phyloP scores from a whole-genome alignment of 1,140 invertebrate genomes.

The Danaus melanippus region DNA sequence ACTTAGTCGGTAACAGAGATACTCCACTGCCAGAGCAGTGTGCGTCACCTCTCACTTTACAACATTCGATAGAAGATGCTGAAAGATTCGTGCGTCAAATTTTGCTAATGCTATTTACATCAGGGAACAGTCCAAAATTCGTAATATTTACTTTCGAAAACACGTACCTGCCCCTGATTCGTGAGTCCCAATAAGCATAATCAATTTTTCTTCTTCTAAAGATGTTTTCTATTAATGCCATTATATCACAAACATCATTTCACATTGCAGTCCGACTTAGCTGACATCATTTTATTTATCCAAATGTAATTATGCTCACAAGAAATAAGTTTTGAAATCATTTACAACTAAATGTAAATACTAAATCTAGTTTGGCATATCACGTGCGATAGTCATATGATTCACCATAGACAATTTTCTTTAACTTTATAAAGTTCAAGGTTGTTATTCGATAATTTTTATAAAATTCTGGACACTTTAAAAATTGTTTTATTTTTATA shows the following conservation, averaged over 20 bases:
- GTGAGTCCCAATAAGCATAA: slow-evolving; percentile 48
- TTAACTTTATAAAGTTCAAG: slow-evolving; percentile 45
- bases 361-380: slow-evolving; percentile 37
- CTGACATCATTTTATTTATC: slow-evolving; percentile 33
- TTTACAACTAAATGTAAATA: slow-evolving; percentile 39
- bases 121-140: slow-evolving; percentile 41
- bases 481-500: neutral
- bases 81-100: slow-evolving; percentile 38
- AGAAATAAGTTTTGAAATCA: slow-evolving; percentile 23
- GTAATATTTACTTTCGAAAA: slow-evolving; percentile 21
- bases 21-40: slow-evolving; percentile 31
- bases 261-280: slow-evolving; percentile 28
- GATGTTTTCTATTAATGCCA: slow-evolving; percentile 65
- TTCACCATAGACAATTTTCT: slow-evolving; percentile 47
- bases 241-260: slow-evolving; percentile 47
- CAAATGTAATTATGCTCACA: slow-evolving; percentile 17
- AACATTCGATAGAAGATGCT: slow-evolving; percentile 11
- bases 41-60: slow-evolving; percentile 37
- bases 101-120: slow-evolving; percentile 27
- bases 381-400: slow-evolving; percentile 66
- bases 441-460: slow-evolving; percentile 14
- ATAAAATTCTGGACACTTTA: too few species aligned
- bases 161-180: slow-evolving; percentile 62
- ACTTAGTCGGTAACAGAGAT: slow-evolving; percentile 23
- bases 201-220: slow-evolving; percentile 64